These are phyloP conservation scores for Drosophila planitibia DNA, from an alignment of 2,888 invertebrate species.

Conservation along the genomic window DNA sequence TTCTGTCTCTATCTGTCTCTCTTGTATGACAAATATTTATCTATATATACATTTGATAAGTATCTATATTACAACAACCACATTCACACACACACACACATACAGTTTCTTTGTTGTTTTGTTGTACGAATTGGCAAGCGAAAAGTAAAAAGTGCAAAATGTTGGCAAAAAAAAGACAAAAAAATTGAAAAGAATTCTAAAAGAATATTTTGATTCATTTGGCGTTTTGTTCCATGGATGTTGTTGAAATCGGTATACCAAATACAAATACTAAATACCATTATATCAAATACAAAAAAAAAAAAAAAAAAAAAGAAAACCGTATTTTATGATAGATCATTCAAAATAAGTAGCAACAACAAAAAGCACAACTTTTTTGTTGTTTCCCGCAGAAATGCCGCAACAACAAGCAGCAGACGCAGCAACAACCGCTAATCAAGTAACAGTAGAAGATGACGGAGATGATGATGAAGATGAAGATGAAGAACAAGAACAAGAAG, in stretches of 20 bases:
- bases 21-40: constrained; percentile 7
- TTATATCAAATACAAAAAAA: constrained; percentile 35
- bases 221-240: constrained; percentile 81
- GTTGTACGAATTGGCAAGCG: constrained; percentile 71
- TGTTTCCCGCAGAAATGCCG: constrained; percentile 71
- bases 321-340: constrained; percentile 45
- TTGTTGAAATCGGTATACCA: constrained; percentile 67
- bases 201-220: constrained; percentile 70
- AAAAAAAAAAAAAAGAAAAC: constrained; percentile 19
- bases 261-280: constrained; percentile 53
- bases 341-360: constrained; percentile 62
- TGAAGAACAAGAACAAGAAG: constrained; percentile 8
- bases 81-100: constrained; percentile 31
- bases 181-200: constrained; percentile 48
- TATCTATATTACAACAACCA: constrained; percentile 30
- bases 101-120: constrained; percentile 73
- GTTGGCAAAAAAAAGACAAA: constrained; percentile 42
- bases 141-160: constrained; percentile 45
- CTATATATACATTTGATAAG: constrained; percentile 33
- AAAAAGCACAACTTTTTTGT: constrained; percentile 74
- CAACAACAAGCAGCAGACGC: constrained; percentile 49
- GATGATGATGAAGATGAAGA: constrained; percentile 1
- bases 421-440: constrained; percentile 60
- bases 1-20: constrained; percentile 15
- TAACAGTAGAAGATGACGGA: constrained; percentile 24